Percentiles rank a stretch among this genome's conserved stretches.
These are phyloP conservation scores for Callorhinus ursinus DNA, from an alignment of 2,113 vertebrate genomes.

Conservation along the genomic window DNA sequence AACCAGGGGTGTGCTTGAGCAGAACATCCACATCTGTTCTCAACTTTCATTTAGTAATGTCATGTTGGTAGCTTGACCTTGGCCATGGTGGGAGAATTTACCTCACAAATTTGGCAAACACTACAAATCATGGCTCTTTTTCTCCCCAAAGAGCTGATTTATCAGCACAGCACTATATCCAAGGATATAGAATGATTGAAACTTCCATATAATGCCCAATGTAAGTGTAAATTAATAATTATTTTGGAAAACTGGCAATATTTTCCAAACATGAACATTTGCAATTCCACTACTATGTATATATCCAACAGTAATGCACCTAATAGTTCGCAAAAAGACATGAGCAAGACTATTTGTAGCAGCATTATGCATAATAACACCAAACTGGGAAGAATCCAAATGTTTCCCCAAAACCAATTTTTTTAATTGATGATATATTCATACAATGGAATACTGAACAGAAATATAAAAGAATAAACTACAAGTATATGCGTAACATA, in stretches of 20 bases:
- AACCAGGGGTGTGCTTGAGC: no score
- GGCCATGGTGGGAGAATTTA: not conserved
- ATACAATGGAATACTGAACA: not conserved
- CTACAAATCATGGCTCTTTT: not conserved
- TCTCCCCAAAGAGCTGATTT: not conserved
- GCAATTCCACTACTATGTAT: not conserved
- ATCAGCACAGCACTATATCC: not conserved
- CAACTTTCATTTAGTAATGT: not conserved
- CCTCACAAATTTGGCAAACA: not conserved
- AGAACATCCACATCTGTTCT: not conserved
- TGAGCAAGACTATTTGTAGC: not conserved
- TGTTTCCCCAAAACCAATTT: not conserved
- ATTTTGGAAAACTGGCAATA: not conserved
- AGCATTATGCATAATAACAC: not conserved
- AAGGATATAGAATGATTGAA: not conserved
- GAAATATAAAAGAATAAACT: not conserved
- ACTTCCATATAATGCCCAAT: not conserved
- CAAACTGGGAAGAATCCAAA: not conserved
- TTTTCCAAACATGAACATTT: not conserved
- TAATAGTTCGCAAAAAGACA: not conserved
- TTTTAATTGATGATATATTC: not conserved
- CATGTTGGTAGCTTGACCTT: not conserved
- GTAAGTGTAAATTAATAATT: not conserved
- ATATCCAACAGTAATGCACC: not conserved
- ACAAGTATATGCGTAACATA: not conserved